A percentile compares a stretch with the other conserved stretches of the same genome.
Evolutionary conservation across 2,113 vertebrate species (phyloP).

Genomic region (Rhinoderma darwinii): DNA sequence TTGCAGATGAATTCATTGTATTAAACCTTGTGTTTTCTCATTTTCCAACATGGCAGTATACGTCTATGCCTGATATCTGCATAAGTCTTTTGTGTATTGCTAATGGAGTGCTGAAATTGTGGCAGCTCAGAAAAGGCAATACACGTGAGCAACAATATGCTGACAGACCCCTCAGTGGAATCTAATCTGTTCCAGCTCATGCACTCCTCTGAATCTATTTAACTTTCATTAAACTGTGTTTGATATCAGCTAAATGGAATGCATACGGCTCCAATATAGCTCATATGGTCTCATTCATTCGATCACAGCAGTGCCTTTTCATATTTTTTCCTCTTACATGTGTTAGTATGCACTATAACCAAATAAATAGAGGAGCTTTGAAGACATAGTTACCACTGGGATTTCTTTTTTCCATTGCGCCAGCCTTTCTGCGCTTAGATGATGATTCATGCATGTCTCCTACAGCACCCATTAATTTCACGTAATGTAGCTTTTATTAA

Average conservation of each 20-base stretch:
- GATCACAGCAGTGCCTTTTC: conserved; percentile 78
- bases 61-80: conserved; percentile 83
- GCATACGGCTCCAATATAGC: conserved; percentile 85
- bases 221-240: conserved; percentile 94
- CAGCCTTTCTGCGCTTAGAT: conserved; percentile 86
- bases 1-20: conserved; percentile 81
- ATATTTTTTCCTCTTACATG: conserved; percentile 75
- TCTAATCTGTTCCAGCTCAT: conserved; percentile 91
- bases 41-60: conserved; percentile 81
- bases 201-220: conserved; percentile 91
- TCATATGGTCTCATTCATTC: conserved; percentile 87
- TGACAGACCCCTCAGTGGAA: conserved; percentile 88
- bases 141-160: conserved; percentile 86
- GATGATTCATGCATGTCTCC: conserved; percentile 96
- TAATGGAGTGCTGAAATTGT: conserved; percentile 87
- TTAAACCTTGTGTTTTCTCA: conserved; percentile 75
- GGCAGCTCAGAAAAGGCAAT: conserved; percentile 83
- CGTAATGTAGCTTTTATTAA: conserved; percentile 98
- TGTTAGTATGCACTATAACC: conserved; percentile 82
- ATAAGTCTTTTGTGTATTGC: conserved; percentile 88
- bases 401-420: conserved; percentile 91
- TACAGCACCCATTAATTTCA: conserved; percentile 96
- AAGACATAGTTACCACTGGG: conserved; percentile 90
- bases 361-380: conserved; percentile 92
- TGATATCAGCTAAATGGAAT: conserved; percentile 91